Conservation (phyloP, 2,797 vertebrate species). For the Anguilla megastoma region DNA sequence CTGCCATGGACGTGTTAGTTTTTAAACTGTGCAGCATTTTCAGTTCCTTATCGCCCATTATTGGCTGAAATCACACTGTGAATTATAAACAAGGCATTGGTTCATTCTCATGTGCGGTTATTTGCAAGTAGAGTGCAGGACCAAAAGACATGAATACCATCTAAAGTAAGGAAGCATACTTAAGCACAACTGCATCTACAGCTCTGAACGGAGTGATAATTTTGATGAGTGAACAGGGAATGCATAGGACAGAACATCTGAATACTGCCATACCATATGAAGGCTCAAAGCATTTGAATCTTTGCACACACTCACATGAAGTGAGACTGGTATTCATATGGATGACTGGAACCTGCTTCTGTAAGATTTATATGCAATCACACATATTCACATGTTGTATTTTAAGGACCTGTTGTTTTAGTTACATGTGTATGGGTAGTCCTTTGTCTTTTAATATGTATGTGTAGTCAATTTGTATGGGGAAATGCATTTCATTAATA, state of each 20-base stretch:
- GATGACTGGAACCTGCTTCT: background rate
- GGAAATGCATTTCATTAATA: background rate
- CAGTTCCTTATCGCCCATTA: background rate
- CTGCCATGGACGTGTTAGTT: background rate
- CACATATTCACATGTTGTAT: background rate
- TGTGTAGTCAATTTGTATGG: background rate
- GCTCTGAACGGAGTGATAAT: background rate
- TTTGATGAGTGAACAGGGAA: no score
- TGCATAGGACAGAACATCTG: no score
- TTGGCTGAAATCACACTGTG: background rate
- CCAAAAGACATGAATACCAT: background rate
- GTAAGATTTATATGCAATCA: background rate
- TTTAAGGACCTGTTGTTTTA: background rate
- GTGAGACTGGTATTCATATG: background rate
- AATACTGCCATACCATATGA: no score
- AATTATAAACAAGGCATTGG: background rate
- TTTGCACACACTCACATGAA: background rate
- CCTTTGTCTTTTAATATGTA: no score
- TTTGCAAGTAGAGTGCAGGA: background rate
- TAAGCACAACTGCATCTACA: background rate
- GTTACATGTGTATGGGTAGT: no score
- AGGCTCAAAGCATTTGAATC: no score
- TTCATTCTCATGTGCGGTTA: background rate
- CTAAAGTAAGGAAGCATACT: background rate
- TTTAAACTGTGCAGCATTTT: background rate